Conservation (phyloP, 2,888 invertebrate species). For the Gnatocerus cornutus region DNA sequence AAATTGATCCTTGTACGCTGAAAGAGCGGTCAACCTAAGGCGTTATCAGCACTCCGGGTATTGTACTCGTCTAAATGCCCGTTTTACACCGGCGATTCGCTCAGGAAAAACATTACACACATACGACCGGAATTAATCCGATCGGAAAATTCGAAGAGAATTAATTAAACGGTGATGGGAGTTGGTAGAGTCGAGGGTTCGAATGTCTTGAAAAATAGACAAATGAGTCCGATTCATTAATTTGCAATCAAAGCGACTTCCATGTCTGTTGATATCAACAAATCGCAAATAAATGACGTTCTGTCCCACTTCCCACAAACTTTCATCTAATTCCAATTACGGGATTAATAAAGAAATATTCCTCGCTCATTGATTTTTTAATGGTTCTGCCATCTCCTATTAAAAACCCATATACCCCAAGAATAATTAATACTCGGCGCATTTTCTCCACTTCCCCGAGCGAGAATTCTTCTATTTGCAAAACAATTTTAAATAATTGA, state of each 20-base stretch:
- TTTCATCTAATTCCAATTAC: constrained; percentile 9
- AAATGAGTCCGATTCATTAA: background rate
- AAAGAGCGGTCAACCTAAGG: constrained; percentile 53
- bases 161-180: constrained; percentile 41
- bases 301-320: constrained; percentile 2
- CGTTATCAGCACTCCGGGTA: constrained; percentile 55
- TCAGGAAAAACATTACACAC: constrained; percentile 51
- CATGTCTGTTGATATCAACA: background rate
- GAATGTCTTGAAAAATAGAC: no score
- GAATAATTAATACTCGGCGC: constrained; percentile 12
- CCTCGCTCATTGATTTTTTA: constrained; percentile 22
- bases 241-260: background rate
- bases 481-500: constrained; percentile 47
- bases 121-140: constrained; percentile 42
- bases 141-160: constrained; percentile 44
- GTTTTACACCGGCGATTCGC: constrained; percentile 54
- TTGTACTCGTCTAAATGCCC: constrained; percentile 54
- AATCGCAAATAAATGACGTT: constrained; percentile 19
- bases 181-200: background rate
- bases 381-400: constrained; percentile 12
- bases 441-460: constrained; percentile 4
- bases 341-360: constrained; percentile 1
- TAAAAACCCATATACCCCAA: constrained; percentile 15
- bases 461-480: constrained; percentile 35
- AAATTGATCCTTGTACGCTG: constrained; percentile 57